Conservation (phyloP, 2,797 vertebrate species). For the Phoeniculus purpureus region DNA sequence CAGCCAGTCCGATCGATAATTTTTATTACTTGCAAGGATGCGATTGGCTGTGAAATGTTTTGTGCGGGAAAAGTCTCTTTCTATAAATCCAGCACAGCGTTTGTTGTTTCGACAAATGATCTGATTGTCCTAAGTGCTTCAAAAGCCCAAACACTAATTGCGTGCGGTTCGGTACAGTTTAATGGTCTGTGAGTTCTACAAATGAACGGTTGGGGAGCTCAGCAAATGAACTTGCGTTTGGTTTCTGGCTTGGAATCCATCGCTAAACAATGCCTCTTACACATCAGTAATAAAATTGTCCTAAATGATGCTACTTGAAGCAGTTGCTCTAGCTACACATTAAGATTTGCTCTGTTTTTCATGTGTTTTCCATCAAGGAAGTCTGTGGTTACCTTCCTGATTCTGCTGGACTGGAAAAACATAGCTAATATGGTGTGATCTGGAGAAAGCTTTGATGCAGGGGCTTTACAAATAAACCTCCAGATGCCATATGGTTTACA, state of each 20-base stretch:
- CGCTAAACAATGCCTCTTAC: conserved; percentile 65
- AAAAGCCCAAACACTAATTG: conserved; percentile 41
- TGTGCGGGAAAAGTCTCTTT: not conserved
- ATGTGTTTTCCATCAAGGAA: conserved; percentile 99
- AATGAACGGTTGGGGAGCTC: conserved; percentile 8
- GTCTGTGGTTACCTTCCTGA: conserved; percentile 99
- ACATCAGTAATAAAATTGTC: conserved; percentile 81
- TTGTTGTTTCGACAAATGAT: conserved; percentile 16
- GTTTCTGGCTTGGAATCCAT: conserved; percentile 47
- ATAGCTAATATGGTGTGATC: conserved; percentile 99
- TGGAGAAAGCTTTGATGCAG: conserved; percentile 98
- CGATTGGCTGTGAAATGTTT: conserved; percentile 41
- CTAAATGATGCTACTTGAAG: conserved; percentile 86
- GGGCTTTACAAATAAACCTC: conserved; percentile 98
- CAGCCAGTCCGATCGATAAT: conserved; percentile 69
- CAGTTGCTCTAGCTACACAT: conserved; percentile 78
- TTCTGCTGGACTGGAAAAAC: conserved; percentile 99
- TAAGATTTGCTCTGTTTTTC: conserved; percentile 87
- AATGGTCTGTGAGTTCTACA: conserved; percentile 33
- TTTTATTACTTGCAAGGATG: conserved; percentile 71
- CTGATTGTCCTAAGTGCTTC: conserved; percentile 4
- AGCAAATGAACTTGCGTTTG: conserved; percentile 49
- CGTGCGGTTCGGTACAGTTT: conserved; percentile 25
- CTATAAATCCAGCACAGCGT: not conserved
- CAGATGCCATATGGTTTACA: conserved; percentile 98